phyloP scores from a whole-genome alignment of 2,797 vertebrate genomes.

The Cossypha polioptera region DNA sequence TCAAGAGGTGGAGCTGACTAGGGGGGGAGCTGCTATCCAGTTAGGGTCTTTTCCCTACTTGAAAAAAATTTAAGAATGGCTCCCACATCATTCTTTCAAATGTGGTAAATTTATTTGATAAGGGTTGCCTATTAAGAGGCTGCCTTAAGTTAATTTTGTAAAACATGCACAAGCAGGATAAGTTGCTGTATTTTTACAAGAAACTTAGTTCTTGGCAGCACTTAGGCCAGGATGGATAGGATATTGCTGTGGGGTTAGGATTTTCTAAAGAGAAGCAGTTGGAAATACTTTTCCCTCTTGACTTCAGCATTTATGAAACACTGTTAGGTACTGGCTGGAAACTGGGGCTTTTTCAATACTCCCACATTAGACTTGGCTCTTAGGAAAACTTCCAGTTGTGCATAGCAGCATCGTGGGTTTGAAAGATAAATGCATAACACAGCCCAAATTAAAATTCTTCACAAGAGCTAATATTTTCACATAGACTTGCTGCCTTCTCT shows the following conservation, averaged over 20 bases:
- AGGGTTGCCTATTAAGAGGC: background rate
- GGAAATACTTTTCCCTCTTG: background rate
- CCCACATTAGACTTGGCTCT: background rate
- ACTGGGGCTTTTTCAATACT: background rate
- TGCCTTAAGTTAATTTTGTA: background rate
- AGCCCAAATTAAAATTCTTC: constrained; percentile 6
- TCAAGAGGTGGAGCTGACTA: background rate
- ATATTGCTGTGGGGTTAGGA: background rate
- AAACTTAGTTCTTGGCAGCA: background rate
- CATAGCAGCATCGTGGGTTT: background rate
- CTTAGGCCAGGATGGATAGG: background rate
- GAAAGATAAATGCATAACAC: background rate
- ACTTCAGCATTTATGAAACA: background rate
- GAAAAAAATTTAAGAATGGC: background rate
- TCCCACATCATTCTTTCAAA: background rate
- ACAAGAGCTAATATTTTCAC: background rate
- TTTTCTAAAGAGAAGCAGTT: background rate
- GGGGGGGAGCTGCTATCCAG: background rate
- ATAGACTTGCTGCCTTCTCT: background rate
- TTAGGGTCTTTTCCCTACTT: background rate
- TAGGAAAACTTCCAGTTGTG: constrained; percentile 15
- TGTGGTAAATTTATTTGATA: background rate
- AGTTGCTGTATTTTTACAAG: background rate
- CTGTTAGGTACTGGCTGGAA: background rate
- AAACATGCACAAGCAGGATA: background rate